Base-by-base conservation (phyloP, 1,140 invertebrate species). In the Periplaneta americana region DNA sequence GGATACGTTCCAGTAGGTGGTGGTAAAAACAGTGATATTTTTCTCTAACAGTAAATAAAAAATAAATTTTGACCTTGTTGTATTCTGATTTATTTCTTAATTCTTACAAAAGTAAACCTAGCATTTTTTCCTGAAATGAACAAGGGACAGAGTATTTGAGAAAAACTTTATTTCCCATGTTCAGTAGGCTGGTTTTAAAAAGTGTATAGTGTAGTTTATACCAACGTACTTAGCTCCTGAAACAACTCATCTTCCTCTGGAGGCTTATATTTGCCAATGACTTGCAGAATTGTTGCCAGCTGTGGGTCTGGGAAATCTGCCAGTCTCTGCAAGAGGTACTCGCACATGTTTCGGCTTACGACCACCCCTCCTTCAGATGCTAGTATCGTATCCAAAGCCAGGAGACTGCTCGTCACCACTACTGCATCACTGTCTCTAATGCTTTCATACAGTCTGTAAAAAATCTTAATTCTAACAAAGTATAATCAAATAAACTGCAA, bases 381-480 rank as follows among this genome's bases (percentile, higher is more conserved):
- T 18, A 81, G 34, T 33, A 81, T 57, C n/a, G 36, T 35, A 81
- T 81, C 81, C 15, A 81, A 48, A 11, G 34, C 32, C 17, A 81
- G 32, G 15, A 81, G 77, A 34, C 74, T 39, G 33, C 37, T 78
- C 31, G 76, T 78, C 22, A 81, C 75, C 31, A 81, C 81, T 5
- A 57, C 32, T 34, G 81, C 75, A 81, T 81, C 81, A 34, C 10
- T 28, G 57, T 81, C 81, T 39, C 81, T 13, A 13, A 81, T 34
- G 36, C 48, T 22, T 81, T 78, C 81, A 78, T 81, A 81, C 48
- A 81, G 39, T 78, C 75, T 80, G n/a, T 18, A 80, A 80, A 28
- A n/a, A 66, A 66, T n/a, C 32, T 15, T 3, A 78, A 78, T 13
- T 32, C n/a, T 34, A 34, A 13, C 77, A 9, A 34, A 78, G 33